These are phyloP conservation scores for Zeugodacus cucurbitae DNA, from an alignment of 1,140 invertebrate species.

Conservation along the genomic window DNA sequence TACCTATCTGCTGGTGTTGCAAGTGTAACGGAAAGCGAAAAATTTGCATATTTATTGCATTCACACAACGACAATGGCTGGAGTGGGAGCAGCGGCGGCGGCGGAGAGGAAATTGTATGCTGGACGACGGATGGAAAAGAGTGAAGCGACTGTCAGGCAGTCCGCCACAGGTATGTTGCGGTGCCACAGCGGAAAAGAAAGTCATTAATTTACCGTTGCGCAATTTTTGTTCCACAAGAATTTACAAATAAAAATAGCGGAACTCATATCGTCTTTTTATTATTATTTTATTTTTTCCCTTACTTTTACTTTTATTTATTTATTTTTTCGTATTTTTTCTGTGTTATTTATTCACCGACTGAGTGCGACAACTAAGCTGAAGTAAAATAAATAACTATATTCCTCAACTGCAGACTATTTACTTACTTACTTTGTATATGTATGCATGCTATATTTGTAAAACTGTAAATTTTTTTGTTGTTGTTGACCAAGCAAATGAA, in stretches of 20 bases:
- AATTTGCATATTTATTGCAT: slow-evolving; percentile 38
- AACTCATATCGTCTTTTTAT: background rate
- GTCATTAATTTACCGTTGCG: slow-evolving; percentile 14
- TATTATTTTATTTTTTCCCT: too few relatives aligned
- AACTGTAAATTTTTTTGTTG: background rate
- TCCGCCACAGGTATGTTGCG: background rate
- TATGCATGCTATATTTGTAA: background rate
- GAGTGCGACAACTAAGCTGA: slow-evolving; percentile 11
- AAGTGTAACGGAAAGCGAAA: slow-evolving; percentile 14
- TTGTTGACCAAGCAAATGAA: background rate
- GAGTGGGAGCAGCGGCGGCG: background rate
- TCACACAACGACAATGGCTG: background rate
- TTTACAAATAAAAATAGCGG: background rate
- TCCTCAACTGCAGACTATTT: background rate
- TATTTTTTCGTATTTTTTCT: background rate
- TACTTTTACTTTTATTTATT: background rate
- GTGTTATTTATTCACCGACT: background rate
- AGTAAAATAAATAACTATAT: background rate
- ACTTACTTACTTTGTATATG: background rate
- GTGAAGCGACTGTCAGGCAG: background rate
- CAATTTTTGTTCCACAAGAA: background rate
- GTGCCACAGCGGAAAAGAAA: slow-evolving; percentile 13
- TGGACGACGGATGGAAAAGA: background rate
- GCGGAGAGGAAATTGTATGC: background rate
- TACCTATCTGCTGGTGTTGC: background rate